phyloP scores from a whole-genome alignment of 2,888 invertebrate genomes.

The Drosophila rubida region DNA sequence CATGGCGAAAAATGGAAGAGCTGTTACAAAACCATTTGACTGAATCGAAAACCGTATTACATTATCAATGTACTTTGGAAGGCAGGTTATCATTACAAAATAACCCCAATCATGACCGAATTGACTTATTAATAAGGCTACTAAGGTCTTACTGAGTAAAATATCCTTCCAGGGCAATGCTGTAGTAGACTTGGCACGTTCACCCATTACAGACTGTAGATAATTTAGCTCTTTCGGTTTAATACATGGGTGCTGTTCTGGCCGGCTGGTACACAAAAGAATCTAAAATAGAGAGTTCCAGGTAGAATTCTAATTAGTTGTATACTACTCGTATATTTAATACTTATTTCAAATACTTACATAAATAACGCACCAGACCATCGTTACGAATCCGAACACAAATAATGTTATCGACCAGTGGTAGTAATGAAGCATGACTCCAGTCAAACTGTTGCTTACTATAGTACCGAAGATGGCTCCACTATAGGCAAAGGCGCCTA shows the following conservation, averaged over 20 bases:
- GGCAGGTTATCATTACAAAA: constrained; percentile 87
- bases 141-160: constrained; percentile 88
- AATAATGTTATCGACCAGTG: constrained; percentile 91
- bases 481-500: constrained; percentile 91
- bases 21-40: constrained; percentile 86
- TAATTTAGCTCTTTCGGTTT: constrained; percentile 88
- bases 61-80: constrained; percentile 87
- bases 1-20: constrained; percentile 87
- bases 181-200: constrained; percentile 85
- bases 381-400: constrained; percentile 88
- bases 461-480: constrained; percentile 88
- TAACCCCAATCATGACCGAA: constrained; percentile 88
- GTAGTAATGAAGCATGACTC: constrained; percentile 87
- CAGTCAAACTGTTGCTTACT: constrained; percentile 87
- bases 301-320: neutral
- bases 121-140: constrained; percentile 89
- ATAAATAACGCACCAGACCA: constrained; percentile 89
- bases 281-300: constrained; percentile 80
- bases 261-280: constrained; percentile 86
- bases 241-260: constrained; percentile 89
- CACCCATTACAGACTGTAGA: constrained; percentile 87
- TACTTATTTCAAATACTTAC: constrained; percentile 78
- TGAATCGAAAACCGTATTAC: constrained; percentile 86
- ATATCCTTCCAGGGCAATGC: constrained; percentile 89
- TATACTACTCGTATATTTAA: too few species aligned